Conservation (phyloP, 2,888 invertebrate species). For the Glyphotaelius pellucidus region DNA sequence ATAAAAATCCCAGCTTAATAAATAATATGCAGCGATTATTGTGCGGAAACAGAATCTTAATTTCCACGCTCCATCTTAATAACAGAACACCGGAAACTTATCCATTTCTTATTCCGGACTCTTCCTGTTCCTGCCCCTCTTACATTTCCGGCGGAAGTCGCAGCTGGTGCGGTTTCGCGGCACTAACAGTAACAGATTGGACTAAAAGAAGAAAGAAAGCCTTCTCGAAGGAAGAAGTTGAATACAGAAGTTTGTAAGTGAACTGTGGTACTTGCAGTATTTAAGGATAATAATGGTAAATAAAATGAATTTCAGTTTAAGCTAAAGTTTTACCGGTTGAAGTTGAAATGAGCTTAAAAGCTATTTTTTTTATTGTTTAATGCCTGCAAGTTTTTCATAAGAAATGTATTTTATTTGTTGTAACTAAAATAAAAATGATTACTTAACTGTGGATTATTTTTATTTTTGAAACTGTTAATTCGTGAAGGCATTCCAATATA, state of each 20-base stretch:
- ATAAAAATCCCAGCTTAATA: not conserved
- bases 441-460: too few relatives aligned
- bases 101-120: conserved; percentile 55
- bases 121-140: conserved; percentile 41
- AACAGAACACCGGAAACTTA: conserved; percentile 52
- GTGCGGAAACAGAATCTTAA: conserved; percentile 31
- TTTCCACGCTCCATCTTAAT: conserved; percentile 17
- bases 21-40: conserved; percentile 28
- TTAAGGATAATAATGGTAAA: conserved; percentile 40
- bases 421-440: too few relatives aligned
- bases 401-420: not conserved
- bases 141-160: conserved; percentile 52
- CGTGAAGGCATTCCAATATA: too few relatives aligned
- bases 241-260: not conserved
- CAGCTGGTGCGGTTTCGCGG: conserved; percentile 54
- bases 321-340: not conserved
- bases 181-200: conserved; percentile 33
- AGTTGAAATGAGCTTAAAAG: not conserved
- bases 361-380: not conserved
- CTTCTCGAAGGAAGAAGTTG: conserved; percentile 9
- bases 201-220: conserved; percentile 10
- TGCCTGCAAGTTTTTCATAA: not conserved
- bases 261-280: not conserved
- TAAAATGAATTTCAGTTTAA: not conserved
- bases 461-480: too few relatives aligned